Percentiles rank a stretch among this genome's conserved stretches.
Evolutionary conservation across 2,888 invertebrate species (phyloP).

Genomic region (Villa cingulata): DNA sequence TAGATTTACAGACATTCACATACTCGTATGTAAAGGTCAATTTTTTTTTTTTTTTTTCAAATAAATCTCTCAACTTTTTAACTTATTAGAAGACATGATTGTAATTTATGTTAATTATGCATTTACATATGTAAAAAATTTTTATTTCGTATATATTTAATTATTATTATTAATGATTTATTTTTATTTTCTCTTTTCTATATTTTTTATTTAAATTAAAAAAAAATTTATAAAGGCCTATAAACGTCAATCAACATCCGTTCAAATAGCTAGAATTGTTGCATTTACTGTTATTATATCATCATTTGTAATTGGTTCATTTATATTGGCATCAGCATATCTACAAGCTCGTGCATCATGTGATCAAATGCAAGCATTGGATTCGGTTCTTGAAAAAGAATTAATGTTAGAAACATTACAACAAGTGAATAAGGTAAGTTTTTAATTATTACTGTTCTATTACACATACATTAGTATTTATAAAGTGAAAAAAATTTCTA

Average conservation of each 20-base stretch:
- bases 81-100: too few species aligned
- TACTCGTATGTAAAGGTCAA: too few species aligned
- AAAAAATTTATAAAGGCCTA: slow-evolving; percentile 80
- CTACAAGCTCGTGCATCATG: slow-evolving; percentile 69
- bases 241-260: slow-evolving; percentile 58
- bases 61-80: too few species aligned
- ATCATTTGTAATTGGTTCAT: slow-evolving; percentile 66
- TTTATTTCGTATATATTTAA: too few species aligned
- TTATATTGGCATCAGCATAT: slow-evolving; percentile 72
- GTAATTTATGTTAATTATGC: too few species aligned
- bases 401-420: slow-evolving; percentile 55
- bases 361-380: slow-evolving; percentile 57
- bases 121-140: too few species aligned
- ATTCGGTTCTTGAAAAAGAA: slow-evolving; percentile 53
- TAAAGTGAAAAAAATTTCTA: too few species aligned
- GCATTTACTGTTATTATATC: slow-evolving; percentile 70
- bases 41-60: too few species aligned
- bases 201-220: slow-evolving; percentile 14
- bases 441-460: too few species aligned
- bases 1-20: too few species aligned
- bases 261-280: slow-evolving; percentile 75
- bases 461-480: too few species aligned
- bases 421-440: slow-evolving; percentile 46
- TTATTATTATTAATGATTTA: too few species aligned
- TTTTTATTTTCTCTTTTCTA: neutral